Base-by-base conservation (phyloP, 2,113 vertebrate genomes). In the Aptenodytes forsteri region DNA sequence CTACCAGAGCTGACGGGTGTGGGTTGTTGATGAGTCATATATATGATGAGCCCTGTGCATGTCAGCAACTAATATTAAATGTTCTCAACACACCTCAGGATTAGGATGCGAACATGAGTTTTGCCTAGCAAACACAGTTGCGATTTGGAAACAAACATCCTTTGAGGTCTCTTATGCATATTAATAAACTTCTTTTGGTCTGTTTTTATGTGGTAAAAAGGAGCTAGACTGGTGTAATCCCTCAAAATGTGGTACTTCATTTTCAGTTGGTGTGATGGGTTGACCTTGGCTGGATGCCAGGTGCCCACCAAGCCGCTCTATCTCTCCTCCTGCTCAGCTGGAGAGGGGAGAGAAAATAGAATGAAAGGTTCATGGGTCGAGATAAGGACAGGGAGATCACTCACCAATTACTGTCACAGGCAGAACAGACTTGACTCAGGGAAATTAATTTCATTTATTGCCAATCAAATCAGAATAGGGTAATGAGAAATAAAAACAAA, bases 341-440 rank as follows among this genome's bases (percentile, higher is more conserved):
- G 29, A 27, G 6, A 52, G 6, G 22, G 62, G 6, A 67, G 8
- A 76, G 13, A 83, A 61, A 23, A 54, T 23, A 34, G 7, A 38
- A 38, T 1, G 1, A 61, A 38, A 58, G 21, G 2, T 17, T 58
- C 2, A 2, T 36, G 12, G 18, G 2, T 73, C 1, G 1, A 44
- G 16, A 36, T 32, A 73, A 42, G 50, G 32, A 27, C 17, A 82
- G 34, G 38, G 22, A 67, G 11, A 34, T 67, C 38, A 73, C 26
- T 58, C 26, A 38, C 4, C 34, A 40, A 34, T 47, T 55, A 49
- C 25, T 0, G 3, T 64, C 30, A 54, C 9, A 14, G 25, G 30
- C 30, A 52, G 50, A 50, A 8, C 18, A 42, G 42, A 36, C 61
- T 59, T 1, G 1, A 22, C 17, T 50, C 6, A 10, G 52, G 6